Conservation (phyloP, 2,888 invertebrate genomes). For the Trachelus tabidus region DNA sequence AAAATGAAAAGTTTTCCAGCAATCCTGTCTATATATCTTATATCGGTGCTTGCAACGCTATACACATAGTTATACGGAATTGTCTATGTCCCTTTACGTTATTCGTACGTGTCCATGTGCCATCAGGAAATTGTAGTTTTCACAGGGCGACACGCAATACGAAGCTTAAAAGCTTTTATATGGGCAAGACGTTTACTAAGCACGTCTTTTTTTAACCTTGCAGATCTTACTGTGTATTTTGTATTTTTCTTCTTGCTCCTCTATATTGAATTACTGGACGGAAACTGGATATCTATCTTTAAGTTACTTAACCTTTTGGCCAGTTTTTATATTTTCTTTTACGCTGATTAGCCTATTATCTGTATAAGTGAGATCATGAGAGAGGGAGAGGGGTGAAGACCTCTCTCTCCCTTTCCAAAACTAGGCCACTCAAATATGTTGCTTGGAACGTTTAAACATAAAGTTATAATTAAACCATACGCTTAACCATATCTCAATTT, state of each 20-base stretch:
- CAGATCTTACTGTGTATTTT: background rate
- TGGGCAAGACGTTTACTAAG: background rate
- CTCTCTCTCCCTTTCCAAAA: background rate
- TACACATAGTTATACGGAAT: background rate
- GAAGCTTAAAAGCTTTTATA: background rate
- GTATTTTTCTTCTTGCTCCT: background rate
- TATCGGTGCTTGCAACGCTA: background rate
- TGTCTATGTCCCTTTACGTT: background rate
- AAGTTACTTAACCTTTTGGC: background rate
- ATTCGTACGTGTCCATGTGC: background rate
- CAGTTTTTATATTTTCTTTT: background rate
- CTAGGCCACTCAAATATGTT: background rate
- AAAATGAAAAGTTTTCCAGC: background rate
- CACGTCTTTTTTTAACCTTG: background rate
- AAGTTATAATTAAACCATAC: too few relatives aligned
- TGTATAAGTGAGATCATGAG: background rate
- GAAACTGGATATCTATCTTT: background rate
- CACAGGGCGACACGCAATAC: background rate
- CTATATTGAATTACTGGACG: background rate
- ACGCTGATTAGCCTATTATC: background rate
- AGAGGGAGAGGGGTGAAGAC: too few relatives aligned
- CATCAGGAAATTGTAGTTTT: background rate
- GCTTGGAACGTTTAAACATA: too few relatives aligned
- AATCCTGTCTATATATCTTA: background rate
- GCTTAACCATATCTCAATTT: too few relatives aligned